Conservation (phyloP, 2,888 invertebrate genomes). For the Chesias legatella region DNA sequence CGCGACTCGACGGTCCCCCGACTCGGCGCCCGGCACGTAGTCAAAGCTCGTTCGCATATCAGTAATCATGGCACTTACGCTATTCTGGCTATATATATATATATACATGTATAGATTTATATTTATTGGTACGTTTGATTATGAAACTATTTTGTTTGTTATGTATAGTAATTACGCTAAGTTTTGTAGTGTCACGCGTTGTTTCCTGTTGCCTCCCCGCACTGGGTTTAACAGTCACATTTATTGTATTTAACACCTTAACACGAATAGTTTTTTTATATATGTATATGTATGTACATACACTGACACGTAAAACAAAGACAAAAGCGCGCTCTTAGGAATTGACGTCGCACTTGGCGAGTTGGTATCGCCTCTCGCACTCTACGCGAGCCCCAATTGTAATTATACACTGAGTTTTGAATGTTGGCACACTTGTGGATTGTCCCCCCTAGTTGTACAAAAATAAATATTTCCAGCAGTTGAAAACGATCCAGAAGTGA, state of each 20-base stretch:
- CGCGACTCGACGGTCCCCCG: slow-evolving; percentile 10
- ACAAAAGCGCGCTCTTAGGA: slow-evolving; percentile 65
- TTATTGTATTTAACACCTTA: slow-evolving; percentile 73
- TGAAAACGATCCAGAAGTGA: slow-evolving; percentile 41
- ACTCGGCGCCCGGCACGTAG: slow-evolving; percentile 24
- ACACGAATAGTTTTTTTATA: slow-evolving; percentile 66
- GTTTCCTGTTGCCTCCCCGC: slow-evolving; percentile 70
- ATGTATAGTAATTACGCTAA: slow-evolving; percentile 80
- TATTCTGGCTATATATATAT: slow-evolving; percentile 62
- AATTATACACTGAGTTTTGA: slow-evolving; percentile 6
- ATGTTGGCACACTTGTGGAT: slow-evolving; percentile 38
- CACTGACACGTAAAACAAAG: slow-evolving; percentile 60
- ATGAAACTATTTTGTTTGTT: slow-evolving; percentile 79
- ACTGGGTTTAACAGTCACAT: slow-evolving; percentile 51
- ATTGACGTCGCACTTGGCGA: slow-evolving; percentile 67
- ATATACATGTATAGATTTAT: slow-evolving; percentile 75
- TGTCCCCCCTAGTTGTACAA: slow-evolving; percentile 44
- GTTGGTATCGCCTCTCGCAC: slow-evolving; percentile 43
- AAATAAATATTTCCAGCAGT: slow-evolving; percentile 51
- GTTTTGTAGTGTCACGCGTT: slow-evolving; percentile 58
- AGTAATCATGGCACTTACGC: slow-evolving; percentile 31
- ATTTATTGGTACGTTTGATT: slow-evolving; percentile 87
- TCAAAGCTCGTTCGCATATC: slow-evolving; percentile 33
- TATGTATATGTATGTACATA: slow-evolving; percentile 45
- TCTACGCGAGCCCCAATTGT: slow-evolving; percentile 11